Evolutionary conservation across 2,797 vertebrate species (phyloP).

Genomic region (Bradypodion ventrale): DNA sequence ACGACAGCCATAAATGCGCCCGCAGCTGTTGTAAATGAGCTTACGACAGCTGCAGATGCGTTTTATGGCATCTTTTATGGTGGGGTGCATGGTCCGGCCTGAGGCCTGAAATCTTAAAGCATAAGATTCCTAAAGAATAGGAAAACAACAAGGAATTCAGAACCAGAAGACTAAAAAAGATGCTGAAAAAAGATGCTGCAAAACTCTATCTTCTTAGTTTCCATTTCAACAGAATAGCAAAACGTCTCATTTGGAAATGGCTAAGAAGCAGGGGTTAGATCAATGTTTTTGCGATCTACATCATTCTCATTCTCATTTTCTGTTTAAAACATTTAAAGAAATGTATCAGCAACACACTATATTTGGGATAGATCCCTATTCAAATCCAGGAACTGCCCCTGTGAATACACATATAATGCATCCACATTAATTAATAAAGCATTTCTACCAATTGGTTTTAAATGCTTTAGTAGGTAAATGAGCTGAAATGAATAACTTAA

Average conservation of each 20-base stretch:
- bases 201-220: neutral
- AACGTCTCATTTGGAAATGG: neutral
- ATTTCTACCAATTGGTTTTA: neutral
- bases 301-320: conserved; percentile 7
- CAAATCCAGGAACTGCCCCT: too few relatives aligned
- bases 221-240: neutral
- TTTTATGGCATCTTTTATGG: too few relatives aligned
- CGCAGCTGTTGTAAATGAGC: too few relatives aligned
- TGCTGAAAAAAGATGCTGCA: neutral
- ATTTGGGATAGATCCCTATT: too few relatives aligned
- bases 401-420: neutral
- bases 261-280: neutral
- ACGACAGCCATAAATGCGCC: too few relatives aligned
- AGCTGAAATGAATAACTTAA: neutral
- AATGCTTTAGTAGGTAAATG: neutral
- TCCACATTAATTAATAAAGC: neutral
- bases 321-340: neutral
- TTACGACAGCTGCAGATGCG: too few relatives aligned
- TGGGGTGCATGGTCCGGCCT: too few relatives aligned
- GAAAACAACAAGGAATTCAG: neutral
- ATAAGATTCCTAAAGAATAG: conserved; percentile 19
- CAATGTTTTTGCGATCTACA: neutral
- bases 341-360: neutral
- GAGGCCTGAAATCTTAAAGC: too few relatives aligned
- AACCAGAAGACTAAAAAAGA: neutral